phyloP scores from a whole-genome alignment of 2,797 vertebrate species.

The Todus mexicanus region DNA sequence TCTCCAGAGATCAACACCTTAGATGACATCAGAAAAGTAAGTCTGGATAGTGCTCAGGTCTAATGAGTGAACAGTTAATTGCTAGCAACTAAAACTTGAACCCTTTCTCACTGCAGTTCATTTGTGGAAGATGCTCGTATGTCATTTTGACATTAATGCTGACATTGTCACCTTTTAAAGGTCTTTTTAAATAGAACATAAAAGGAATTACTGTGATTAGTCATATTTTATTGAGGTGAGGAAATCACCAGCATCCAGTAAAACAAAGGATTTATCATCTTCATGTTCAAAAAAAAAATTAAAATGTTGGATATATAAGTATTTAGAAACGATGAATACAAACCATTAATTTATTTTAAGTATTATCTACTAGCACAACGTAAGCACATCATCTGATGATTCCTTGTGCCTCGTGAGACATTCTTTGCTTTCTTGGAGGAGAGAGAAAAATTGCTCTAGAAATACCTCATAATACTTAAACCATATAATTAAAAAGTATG shows the following conservation, averaged over 20 bases:
- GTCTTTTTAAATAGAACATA: neutral
- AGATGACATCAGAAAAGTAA: slow-evolving; percentile 99
- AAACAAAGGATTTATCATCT: neutral
- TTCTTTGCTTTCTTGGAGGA: neutral
- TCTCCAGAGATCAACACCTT: slow-evolving; percentile 99
- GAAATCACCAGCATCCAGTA: neutral
- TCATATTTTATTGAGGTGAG: neutral
- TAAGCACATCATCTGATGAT: neutral
- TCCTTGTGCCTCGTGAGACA: neutral
- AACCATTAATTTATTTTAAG: neutral
- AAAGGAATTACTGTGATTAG: neutral
- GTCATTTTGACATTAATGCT: neutral
- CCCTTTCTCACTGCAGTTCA: neutral
- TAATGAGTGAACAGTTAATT: neutral
- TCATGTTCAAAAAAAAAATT: neutral
- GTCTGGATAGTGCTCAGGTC: slow-evolving; percentile 55
- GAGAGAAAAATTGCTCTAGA: neutral
- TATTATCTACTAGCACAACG: neutral
- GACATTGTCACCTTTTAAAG: neutral
- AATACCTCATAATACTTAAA: neutral
- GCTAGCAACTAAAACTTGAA: neutral
- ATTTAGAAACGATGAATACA: neutral
- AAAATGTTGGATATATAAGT: neutral
- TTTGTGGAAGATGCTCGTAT: neutral
- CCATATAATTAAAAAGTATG: neutral